Evolutionary conservation across 2,113 vertebrate genomes (phyloP), one percentile per base, ranked within the genome.

Genomic region (Colius striatus): DNA sequence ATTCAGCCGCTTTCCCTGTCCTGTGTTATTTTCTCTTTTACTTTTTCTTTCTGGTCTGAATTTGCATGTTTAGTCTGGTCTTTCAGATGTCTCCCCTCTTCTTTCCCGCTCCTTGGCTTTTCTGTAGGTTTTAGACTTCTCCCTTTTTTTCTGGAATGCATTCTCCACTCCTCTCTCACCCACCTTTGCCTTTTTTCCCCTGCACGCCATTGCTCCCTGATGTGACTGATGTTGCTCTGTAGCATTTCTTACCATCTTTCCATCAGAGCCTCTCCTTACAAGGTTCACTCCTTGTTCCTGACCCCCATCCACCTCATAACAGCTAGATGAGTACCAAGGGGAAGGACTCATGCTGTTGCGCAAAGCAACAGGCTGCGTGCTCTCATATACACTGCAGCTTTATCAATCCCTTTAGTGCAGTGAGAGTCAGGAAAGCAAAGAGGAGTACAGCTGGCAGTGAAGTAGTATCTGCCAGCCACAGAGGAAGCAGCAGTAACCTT

Each of bases 321-420:
- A 65, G 61, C 15, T 23, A 2, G 57, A 2, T 41, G 62, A 25
- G 14, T 9, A 29, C 57, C 2, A 0, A 9, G 26, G 17, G 38
- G 32, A 7, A 2, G 58, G 72, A 58, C 23, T 75, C 6, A 2
- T 19, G 58, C 60, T 57, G 41, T 20, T 0, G 1, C 13, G 55
- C 58, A 9, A 17, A 55, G 67, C 27, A 32, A 3, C 3, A 7
- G 47, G 23, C 68, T 30, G 48, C 30, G 60, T 4, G 70, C 26
- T 34, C 84, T 36, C 11, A 18, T 7, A 10, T 3, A 47, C 60
- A 8, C 47, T 0, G 0, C 45, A 16, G 41, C 26, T 50, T 38
- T n/a, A 9, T 7, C 55, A 2, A 2, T 41, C 0, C 3, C n/a
- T 15, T 18, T 4, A 0, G 18, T 0, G n/a, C 45, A 5, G 75